Base-by-base conservation (phyloP, 2,888 invertebrate genomes). In the Melipona bicolor region DNA sequence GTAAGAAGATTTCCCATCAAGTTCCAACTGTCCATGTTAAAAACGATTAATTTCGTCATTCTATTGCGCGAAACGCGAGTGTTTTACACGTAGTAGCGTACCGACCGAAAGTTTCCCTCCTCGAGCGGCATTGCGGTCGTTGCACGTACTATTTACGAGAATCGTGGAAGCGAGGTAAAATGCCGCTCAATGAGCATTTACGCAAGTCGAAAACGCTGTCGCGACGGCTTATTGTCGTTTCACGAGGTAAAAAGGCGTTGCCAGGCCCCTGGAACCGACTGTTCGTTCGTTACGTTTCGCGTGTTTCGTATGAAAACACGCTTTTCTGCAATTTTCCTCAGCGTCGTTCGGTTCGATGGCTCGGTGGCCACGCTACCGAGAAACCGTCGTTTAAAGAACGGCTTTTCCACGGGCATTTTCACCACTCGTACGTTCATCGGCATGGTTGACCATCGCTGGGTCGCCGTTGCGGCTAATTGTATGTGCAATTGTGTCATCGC, bases 151-250 rank as follows among this genome's bases (percentile, higher is more conserved):
- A 64, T 77, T 86, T 82, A 79, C 69, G 86, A 65, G 79, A 70
- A 67, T 74, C 76, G 77, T 83, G 79, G 79, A 83, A 83, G 56
- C 77, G 74, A 78, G 77, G 56, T 69, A 72, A 75, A 83, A 72
- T 75, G 74, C 77, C 74, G 70, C 85, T 68, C 75, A 79, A 85
- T 79, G 79, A 80, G 61, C 68, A 85, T 86, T 83, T 85, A 77
- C 86, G 85, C 85, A 85, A 86, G 79, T 77, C 78, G 79, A 83
- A 85, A 86, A 86, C 52, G 62, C 72, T 83, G 74, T 79, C 82
- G 52, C 17, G 64, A 49, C 77, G 43, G 50, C 62, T 82, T 67
- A 85, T 79, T 85, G 79, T 82, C 82, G 73, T 85, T 85, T 84
- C 77, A 19, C 68, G 81, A 69, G 62, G 77, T 27, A 75, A 77